Evolutionary conservation across 2,113 vertebrate genomes (phyloP), one percentile per base, ranked within the genome.

Genomic region (Epinephelus moara): DNA sequence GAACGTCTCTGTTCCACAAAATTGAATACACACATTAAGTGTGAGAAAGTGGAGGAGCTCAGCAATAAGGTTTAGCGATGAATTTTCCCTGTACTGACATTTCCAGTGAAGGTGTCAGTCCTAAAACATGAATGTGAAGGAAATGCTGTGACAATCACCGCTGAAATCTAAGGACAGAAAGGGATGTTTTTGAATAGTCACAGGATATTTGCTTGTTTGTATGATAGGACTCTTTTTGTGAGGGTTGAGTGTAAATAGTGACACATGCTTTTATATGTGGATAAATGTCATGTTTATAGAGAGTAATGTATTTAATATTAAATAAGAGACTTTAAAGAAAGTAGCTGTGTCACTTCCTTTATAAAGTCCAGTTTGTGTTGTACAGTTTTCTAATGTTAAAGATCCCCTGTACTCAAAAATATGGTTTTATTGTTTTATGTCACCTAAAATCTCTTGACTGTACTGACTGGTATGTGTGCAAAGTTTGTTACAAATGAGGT

Each of bases 291-390:
- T 73, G 57, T 88, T 82, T 89, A 88, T 87, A 86, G 78, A 85
- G 67, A 90, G 56, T 75, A 55, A 78, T 91, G 87, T 88, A 90
- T 93, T 90, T 93, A 82, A 84, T 86, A 89, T 82, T 88, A 87
- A 83, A 91, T 18, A 74, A 83, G 18, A 86, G 4, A 78, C 27
- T 85, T 78, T 52, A 79, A 84, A 53, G 23, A 75, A 76, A 82
- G 56, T 0, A 0, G 23, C 21, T 19, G 47, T 37, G 15, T 45
- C 9, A 0, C 17, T 56, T 33, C 21, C 47, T 63, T 73, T 55
- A 1, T 33, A 17, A 37, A 75, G 49, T 49, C 56, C 23, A 13
- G 2, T 30, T 5, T 45, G 13, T 78, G 76, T 49, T 25, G 2
- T 45, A 1, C 6, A 50, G 13, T 33, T 57, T 12, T 62, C 19